Evolutionary conservation across 2,113 vertebrate genomes (phyloP).

Genomic region (Ceyx cyanopectus): DNA sequence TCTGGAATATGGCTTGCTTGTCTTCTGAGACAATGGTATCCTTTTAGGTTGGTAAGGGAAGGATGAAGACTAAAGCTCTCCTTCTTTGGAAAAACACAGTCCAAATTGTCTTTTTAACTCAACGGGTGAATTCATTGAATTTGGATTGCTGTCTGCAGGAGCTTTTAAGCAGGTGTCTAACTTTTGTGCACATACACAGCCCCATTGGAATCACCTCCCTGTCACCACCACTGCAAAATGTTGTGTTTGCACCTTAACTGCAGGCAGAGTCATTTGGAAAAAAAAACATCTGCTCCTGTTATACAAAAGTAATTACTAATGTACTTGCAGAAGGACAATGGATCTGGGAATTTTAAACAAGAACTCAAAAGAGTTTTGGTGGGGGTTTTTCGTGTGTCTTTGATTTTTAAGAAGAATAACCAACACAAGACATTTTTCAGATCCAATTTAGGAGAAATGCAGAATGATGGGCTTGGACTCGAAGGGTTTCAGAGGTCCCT

Average conservation of each 20-base stretch:
- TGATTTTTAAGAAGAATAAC: not conserved
- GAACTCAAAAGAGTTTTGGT: not conserved
- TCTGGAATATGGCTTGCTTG: conserved; percentile 63
- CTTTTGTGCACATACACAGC: not conserved
- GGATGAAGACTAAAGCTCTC: not conserved
- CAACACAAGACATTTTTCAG: not conserved
- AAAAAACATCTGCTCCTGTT: not conserved
- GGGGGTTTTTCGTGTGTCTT: too few species aligned
- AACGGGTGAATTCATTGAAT: not conserved
- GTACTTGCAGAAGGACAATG: not conserved
- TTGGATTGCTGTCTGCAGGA: not conserved
- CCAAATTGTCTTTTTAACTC: not conserved
- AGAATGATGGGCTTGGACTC: too few species aligned
- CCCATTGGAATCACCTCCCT: not conserved
- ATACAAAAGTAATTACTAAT: not conserved
- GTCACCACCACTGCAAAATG: not conserved
- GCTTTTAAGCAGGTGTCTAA: not conserved
- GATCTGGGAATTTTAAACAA: not conserved
- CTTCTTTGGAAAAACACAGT: conserved; percentile 1
- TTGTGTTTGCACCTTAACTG: not conserved
- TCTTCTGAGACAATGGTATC: conserved; percentile 20
- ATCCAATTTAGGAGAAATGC: not conserved
- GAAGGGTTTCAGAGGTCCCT: too few species aligned
- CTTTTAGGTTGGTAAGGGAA: conserved; percentile 31
- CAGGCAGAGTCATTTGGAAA: not conserved